A percentile compares a stretch with the other conserved stretches of the same genome.
These are phyloP conservation scores for Oxyruncus cristatus DNA, from an alignment of 2,113 vertebrate species.

Conservation along the genomic window DNA sequence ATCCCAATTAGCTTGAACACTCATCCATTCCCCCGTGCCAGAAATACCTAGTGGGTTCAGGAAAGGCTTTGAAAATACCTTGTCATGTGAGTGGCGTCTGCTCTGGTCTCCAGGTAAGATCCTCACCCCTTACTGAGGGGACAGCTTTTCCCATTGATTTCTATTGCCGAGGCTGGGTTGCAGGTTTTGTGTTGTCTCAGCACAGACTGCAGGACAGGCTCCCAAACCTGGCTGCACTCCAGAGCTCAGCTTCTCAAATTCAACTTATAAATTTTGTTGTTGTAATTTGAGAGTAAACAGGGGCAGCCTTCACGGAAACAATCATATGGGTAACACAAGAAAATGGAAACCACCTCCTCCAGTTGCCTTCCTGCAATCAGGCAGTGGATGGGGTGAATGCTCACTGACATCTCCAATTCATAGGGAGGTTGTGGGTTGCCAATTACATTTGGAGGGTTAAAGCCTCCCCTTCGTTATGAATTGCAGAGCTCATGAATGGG, in stretches of 20 bases:
- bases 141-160: neutral
- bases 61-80: neutral
- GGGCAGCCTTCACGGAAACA: neutral
- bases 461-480: neutral
- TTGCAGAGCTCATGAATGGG: neutral
- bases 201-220: neutral
- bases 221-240: neutral
- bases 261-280: neutral
- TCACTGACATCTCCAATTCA: neutral
- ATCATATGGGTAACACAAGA: neutral
- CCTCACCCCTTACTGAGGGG: neutral
- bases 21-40: neutral
- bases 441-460: neutral
- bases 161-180: neutral
- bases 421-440: neutral
- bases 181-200: neutral
- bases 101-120: neutral
- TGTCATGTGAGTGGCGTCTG: neutral
- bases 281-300: fast-evolving
- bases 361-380: neutral
- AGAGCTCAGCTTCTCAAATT: neutral
- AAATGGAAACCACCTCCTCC: neutral
- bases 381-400: neutral
- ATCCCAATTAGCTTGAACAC: neutral
- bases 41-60: neutral